Conservation (phyloP, 2,797 vertebrate genomes). For the Centropyge bicolor region DNA sequence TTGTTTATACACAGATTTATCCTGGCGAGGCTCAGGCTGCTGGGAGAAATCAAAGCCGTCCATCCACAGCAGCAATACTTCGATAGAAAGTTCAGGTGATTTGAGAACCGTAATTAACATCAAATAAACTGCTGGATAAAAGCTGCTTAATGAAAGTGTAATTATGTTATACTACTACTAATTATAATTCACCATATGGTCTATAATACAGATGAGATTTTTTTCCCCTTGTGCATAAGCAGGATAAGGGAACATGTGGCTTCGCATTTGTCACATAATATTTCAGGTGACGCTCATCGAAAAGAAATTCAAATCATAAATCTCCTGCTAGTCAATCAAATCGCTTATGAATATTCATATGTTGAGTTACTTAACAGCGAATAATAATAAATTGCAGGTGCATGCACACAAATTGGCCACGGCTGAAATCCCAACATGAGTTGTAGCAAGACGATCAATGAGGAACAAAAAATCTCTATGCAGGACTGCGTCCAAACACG, state of each 20-base stretch:
- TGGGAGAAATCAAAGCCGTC: constrained; percentile 63
- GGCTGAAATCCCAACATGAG: constrained; percentile 10
- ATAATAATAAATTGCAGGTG: constrained; percentile 24
- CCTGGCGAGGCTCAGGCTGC: constrained; percentile 38
- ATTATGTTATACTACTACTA: background rate
- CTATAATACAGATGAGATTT: too few relatives aligned
- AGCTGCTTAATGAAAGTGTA: background rate
- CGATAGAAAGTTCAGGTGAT: constrained; percentile 21
- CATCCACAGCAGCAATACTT: constrained; percentile 26
- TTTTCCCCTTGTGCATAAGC: background rate
- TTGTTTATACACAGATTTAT: constrained; percentile 77
- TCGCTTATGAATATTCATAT: constrained; percentile 37
- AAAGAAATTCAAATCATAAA: background rate
- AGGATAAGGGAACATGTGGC: background rate
- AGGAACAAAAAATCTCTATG: background rate
- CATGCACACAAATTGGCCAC: constrained; percentile 14
- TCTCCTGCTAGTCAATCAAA: constrained; percentile 6
- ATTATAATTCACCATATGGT: background rate
- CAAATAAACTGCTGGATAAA: background rate
- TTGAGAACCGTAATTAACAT: constrained; percentile 4
- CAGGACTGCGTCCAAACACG: constrained; percentile 9
- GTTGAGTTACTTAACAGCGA: constrained; percentile 24
- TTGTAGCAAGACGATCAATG: constrained; percentile 1
- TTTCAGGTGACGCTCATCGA: constrained; percentile 1
- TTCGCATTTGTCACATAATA: background rate